phyloP scores from a whole-genome alignment of 2,888 invertebrate genomes.

The Drosophila neotestacea region DNA sequence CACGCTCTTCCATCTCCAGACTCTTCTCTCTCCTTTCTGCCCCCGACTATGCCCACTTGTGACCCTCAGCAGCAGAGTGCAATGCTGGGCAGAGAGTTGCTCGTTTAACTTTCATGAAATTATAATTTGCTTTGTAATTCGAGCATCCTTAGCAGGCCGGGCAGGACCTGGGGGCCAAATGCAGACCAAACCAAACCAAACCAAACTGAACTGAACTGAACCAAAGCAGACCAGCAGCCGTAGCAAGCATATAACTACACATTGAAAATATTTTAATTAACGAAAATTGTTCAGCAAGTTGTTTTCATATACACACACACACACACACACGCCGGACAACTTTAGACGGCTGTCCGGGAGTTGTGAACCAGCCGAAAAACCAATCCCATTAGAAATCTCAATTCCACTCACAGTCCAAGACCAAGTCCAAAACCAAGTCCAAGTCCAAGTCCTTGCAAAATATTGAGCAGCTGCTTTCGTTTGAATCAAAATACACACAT shows the following conservation, averaged over 20 bases:
- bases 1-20: conserved; percentile 16
- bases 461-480: conserved; percentile 78
- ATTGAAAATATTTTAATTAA: conserved; percentile 84
- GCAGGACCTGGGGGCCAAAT: conserved; percentile 40
- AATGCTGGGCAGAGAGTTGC: conserved; percentile 67
- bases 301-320: conserved; percentile 42
- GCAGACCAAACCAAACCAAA: conserved; percentile 1
- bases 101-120: conserved; percentile 84
- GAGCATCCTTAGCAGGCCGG: conserved; percentile 70
- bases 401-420: conserved; percentile 53
- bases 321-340: conserved; percentile 7
- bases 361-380: conserved; percentile 50
- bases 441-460: conserved; percentile 55
- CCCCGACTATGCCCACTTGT: conserved; percentile 41
- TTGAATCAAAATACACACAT: conserved; percentile 57
- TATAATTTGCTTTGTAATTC: conserved; percentile 83
- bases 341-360: conserved; percentile 27
- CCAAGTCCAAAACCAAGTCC: conserved; percentile 33
- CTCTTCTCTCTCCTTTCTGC: background rate
- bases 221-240: conserved; percentile 32
- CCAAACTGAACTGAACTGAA: background rate
- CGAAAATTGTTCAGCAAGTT: conserved; percentile 79
- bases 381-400: conserved; percentile 79
- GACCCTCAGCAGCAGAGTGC: conserved; percentile 48
- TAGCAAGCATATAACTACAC: conserved; percentile 68